Evolutionary conservation across 2,113 vertebrate species (phyloP).

Genomic region (Nematolebias whitei): DNA sequence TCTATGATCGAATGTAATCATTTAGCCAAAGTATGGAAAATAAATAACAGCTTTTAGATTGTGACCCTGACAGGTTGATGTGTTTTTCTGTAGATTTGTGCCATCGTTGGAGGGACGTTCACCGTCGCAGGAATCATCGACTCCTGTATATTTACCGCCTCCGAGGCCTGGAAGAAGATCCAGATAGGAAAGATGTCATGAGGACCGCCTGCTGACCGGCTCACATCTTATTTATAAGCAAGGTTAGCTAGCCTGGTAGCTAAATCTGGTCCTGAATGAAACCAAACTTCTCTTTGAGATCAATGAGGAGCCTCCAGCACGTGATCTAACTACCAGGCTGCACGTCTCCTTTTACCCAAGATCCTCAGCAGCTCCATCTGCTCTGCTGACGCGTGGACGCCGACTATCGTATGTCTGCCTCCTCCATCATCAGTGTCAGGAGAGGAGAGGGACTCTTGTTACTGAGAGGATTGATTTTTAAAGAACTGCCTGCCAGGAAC

Average conservation of each 20-base stretch:
- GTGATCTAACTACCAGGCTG: slow-evolving; percentile 63
- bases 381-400: slow-evolving; percentile 35
- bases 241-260: slow-evolving; percentile 57
- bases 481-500: slow-evolving; percentile 33
- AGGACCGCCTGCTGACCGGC: slow-evolving; percentile 38
- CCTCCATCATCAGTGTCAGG: slow-evolving; percentile 33
- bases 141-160: slow-evolving; percentile 98
- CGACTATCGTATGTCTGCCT: slow-evolving; percentile 53
- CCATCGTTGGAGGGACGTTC: slow-evolving; percentile 97
- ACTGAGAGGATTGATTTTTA: slow-evolving; percentile 25
- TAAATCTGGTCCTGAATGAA: slow-evolving; percentile 50
- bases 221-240: slow-evolving; percentile 59
- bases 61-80: background rate
- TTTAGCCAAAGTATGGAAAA: slow-evolving; percentile 10
- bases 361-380: slow-evolving; percentile 39
- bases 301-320: slow-evolving; percentile 28
- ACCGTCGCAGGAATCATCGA: slow-evolving; percentile 98
- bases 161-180: slow-evolving; percentile 99
- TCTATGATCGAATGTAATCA: slow-evolving; percentile 1
- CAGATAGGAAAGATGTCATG: slow-evolving; percentile 96
- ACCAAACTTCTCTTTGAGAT: slow-evolving; percentile 36
- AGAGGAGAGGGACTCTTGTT: slow-evolving; percentile 40
- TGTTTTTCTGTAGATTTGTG: slow-evolving; percentile 87
- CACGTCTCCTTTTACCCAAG: slow-evolving; percentile 35
- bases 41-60: background rate